These are phyloP conservation scores for Mallotus villosus DNA, from an alignment of 2,797 vertebrate genomes.

Conservation along the genomic window DNA sequence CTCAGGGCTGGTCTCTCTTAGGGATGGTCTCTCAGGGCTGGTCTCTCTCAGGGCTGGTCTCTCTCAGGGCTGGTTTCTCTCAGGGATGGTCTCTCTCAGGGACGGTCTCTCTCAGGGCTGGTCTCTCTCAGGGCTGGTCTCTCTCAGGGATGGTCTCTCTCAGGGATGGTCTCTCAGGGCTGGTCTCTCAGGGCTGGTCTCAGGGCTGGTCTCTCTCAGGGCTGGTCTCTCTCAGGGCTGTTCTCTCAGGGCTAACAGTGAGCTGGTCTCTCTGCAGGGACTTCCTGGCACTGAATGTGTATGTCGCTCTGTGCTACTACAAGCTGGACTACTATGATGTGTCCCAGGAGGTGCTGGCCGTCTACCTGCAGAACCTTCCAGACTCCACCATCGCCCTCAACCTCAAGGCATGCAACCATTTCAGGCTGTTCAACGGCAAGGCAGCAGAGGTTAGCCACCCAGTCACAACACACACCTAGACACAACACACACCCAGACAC, in stretches of 20 bases:
- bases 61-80: too few species aligned
- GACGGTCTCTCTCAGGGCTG: too few species aligned
- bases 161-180: too few species aligned
- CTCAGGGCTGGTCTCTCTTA: too few species aligned
- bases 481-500: too few species aligned
- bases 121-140: too few species aligned
- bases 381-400: slow-evolving; percentile 97
- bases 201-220: too few species aligned
- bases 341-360: slow-evolving; percentile 93
- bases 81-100: too few species aligned
- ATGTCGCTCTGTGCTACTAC: slow-evolving; percentile 97
- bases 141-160: too few species aligned
- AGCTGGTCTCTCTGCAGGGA: slow-evolving; percentile 78
- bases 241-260: background rate
- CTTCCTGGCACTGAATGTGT: slow-evolving; percentile 94
- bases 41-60: too few species aligned
- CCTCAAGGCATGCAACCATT: slow-evolving; percentile 97
- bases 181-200: too few species aligned
- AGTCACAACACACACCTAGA: background rate
- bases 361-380: slow-evolving; percentile 93
- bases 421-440: slow-evolving; percentile 94
- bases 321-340: slow-evolving; percentile 98
- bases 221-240: background rate
- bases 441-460: slow-evolving; percentile 87
- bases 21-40: too few species aligned